Evolutionary conservation across 2,888 invertebrate genomes (phyloP), one percentile per base, ranked within the genome.

Genomic region (Scaptomyza cyrtandrae): DNA sequence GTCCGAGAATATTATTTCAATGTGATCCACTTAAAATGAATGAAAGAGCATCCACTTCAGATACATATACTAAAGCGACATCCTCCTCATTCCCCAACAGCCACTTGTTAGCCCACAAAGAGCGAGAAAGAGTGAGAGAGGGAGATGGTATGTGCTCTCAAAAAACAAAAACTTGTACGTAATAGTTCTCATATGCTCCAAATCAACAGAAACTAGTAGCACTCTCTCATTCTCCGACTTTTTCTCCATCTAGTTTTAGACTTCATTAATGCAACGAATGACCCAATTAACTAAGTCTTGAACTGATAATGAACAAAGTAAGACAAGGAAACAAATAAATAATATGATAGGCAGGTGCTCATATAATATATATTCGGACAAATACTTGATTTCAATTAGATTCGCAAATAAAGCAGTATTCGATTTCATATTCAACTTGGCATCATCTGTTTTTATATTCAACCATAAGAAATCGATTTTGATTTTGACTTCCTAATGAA

Each of bases 1-100:
- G 71, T 49, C 67, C 65, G 66, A 68, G 75, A 70, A 71, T 75
- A 77, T 78, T 71, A 83, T 78, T 86, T 70, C 70, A 71, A 64
- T 72, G 86, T 78, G 82, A 86, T 81, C 84, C 84, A 82, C 84
- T 84, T 86, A 66, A 62, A 43, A 44, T 6, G 50, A 65, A 52
- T 59, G 43, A 48, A 61, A 48, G 55, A 59, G 55, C 67, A 46
- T 37, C 59, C 71, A 72, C 73, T 77, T 64, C 58, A 77, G 61
- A 67, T 63, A 52, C 45, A 11, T 13, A 35, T 35, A 35, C 13
- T 13, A 5, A 6, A 11, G 13, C 49, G 44, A 43, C 56, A 50
- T 19, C n/a, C 45, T 1, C 11, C 16, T 16, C 16, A 7, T 3
- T 7, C 7, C 9, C 10, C 24, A 69, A 11, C 75, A 55, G 69